phyloP scores from a whole-genome alignment of 1,140 invertebrate species.

The Venturia canescens region DNA sequence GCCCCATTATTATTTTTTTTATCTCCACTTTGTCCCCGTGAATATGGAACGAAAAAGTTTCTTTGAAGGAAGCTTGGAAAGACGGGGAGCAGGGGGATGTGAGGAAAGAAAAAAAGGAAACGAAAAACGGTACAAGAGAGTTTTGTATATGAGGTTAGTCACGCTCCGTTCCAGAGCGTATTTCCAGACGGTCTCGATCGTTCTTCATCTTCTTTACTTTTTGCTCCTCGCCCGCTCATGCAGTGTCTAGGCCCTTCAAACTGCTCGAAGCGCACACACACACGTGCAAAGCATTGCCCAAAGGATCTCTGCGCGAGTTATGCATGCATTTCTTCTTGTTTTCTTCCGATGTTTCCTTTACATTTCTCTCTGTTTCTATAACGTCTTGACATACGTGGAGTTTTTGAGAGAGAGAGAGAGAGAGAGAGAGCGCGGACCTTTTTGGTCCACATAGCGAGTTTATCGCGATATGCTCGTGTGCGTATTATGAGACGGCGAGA shows the following conservation, averaged over 20 bases:
- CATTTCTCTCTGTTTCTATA: not conserved
- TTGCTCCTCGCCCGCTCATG: conserved; percentile 15
- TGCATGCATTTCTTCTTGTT: not conserved
- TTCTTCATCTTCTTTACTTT: conserved; percentile 24
- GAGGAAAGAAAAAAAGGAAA: conserved; percentile 8
- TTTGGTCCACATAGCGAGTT: not conserved
- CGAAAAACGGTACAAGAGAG: not conserved
- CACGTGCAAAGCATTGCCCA: conserved; percentile 25
- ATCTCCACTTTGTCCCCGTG: not conserved
- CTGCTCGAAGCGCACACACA: conserved; percentile 18
- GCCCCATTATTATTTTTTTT: not conserved
- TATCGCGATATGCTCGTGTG: not conserved
- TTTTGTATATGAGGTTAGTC: conserved; percentile 34
- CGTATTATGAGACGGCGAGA: conserved; percentile 31
- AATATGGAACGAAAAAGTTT: not conserved
- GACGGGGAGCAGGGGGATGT: not conserved
- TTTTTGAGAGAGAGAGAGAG: not conserved
- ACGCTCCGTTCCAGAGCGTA: conserved; percentile 31
- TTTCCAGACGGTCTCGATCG: conserved; percentile 37
- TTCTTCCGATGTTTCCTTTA: not conserved
- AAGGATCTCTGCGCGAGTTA: conserved; percentile 6
- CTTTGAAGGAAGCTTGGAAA: not conserved
- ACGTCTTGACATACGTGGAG: conserved; percentile 17
- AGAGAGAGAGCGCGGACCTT: not conserved
- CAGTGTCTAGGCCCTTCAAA: not conserved